A percentile compares a stretch with the other conserved stretches of the same genome.
phyloP scores from a whole-genome alignment of 2,113 vertebrate species.

The Crypturellus undulatus region DNA sequence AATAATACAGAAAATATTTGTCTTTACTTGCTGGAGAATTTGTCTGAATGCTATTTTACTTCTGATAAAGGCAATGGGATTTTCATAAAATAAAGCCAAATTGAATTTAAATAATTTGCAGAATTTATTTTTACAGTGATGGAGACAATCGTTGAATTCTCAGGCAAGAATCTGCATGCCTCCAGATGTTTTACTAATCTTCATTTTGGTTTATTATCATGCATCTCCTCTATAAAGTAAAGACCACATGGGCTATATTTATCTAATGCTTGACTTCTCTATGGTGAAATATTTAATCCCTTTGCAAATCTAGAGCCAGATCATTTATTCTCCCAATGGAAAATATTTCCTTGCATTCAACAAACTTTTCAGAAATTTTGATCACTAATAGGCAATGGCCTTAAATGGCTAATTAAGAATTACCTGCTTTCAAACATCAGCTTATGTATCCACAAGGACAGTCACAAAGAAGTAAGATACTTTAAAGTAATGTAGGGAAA shows the following conservation, averaged over 20 bases:
- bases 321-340: neutral
- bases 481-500: neutral
- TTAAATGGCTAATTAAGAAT: neutral
- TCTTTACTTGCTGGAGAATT: neutral
- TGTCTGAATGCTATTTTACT: neutral
- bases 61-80: neutral
- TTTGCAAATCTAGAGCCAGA: neutral
- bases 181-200: neutral
- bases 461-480: neutral
- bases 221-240: neutral
- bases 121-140: neutral
- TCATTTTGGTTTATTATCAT: neutral
- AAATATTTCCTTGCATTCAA: neutral
- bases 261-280: neutral
- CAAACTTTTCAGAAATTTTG: neutral
- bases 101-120: neutral
- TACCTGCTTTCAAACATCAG: neutral
- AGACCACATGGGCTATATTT: neutral
- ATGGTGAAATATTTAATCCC: neutral
- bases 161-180: neutral
- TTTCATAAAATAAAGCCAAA: neutral
- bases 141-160: accelerated
- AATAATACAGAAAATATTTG: neutral
- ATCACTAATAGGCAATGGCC: neutral
- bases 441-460: neutral